phyloP scores from a whole-genome alignment of 2,113 vertebrate species.

The Strix uralensis region DNA sequence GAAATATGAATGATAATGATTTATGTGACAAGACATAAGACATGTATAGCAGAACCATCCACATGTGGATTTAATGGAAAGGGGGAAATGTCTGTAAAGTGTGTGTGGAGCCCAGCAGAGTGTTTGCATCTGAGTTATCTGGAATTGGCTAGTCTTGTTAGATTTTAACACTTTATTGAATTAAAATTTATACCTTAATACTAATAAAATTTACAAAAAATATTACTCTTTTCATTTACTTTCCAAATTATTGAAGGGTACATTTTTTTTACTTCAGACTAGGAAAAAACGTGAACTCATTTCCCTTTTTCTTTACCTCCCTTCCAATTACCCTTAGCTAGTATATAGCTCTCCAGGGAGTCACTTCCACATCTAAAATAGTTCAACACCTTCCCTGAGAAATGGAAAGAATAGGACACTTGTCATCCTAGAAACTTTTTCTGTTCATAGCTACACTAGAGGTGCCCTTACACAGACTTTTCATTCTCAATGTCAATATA shows the following conservation, averaged over 20 bases:
- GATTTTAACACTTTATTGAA: neutral
- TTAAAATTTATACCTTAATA: neutral
- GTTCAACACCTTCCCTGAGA: neutral
- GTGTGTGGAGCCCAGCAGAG: neutral
- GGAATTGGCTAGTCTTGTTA: neutral
- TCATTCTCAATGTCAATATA: neutral
- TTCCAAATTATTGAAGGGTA: neutral
- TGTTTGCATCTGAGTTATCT: neutral
- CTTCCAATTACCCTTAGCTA: neutral
- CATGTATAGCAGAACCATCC: neutral
- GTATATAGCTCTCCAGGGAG: neutral
- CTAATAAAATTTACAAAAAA: neutral
- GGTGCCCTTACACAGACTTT: neutral
- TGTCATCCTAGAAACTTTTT: neutral
- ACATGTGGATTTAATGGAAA: neutral
- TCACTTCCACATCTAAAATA: slow-evolving; percentile 7
- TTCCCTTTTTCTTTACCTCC: neutral
- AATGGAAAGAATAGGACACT: neutral
- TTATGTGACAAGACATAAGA: neutral
- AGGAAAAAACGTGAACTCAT: neutral
- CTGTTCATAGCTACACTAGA: neutral
- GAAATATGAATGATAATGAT: neutral
- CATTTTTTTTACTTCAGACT: neutral
- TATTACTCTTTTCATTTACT: neutral
- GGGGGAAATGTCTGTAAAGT: neutral